Evolutionary conservation across 2,797 vertebrate genomes (phyloP).

Genomic region (Trichosurus vulpecula): DNA sequence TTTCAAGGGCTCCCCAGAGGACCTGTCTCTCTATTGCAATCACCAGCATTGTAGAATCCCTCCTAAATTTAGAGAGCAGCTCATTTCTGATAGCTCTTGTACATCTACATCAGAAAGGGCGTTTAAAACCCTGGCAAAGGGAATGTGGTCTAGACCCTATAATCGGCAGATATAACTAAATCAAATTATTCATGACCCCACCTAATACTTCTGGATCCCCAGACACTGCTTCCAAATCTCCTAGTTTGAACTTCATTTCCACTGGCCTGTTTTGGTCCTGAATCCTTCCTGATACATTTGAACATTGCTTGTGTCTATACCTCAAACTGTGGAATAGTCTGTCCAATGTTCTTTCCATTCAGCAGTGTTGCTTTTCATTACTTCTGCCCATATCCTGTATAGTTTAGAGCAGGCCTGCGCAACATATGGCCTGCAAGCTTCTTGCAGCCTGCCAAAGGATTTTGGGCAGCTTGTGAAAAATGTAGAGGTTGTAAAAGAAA

Average conservation of each 20-base stretch:
- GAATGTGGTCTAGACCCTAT: not conserved
- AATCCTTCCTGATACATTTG: not conserved
- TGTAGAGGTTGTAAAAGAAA: too few species aligned
- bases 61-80: not conserved
- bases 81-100: not conserved
- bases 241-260: not conserved
- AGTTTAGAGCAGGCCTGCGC: not conserved
- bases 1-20: not conserved
- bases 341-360: not conserved
- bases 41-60: not conserved
- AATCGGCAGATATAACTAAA: not conserved
- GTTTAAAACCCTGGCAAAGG: not conserved
- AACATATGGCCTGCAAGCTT: too few species aligned
- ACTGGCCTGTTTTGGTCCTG: not conserved
- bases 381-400: not conserved
- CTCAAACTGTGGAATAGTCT: not conserved
- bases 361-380: not conserved
- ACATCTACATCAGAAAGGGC: not conserved
- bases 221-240: not conserved
- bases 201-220: not conserved
- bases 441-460: too few species aligned
- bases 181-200: not conserved
- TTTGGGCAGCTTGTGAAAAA: too few species aligned
- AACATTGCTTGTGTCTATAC: not conserved
- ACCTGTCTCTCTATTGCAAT: not conserved